These are phyloP conservation scores for Halictus rubicundus DNA, from an alignment of 1,140 invertebrate species.

Conservation along the genomic window DNA sequence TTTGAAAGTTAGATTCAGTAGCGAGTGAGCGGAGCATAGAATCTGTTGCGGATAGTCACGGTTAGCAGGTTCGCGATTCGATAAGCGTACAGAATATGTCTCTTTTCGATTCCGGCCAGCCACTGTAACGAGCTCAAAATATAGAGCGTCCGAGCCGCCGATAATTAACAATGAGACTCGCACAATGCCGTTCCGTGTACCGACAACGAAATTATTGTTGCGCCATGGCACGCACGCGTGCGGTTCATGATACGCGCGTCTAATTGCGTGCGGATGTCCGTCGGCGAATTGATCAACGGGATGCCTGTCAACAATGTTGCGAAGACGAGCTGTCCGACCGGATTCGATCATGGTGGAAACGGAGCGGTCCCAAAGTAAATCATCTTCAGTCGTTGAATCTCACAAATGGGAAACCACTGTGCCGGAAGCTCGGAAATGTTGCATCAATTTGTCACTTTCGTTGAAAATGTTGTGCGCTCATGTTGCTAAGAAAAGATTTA, in stretches of 20 bases:
- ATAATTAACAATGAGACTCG: slow-evolving; percentile 60
- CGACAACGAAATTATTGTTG: slow-evolving; percentile 55
- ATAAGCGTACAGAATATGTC: slow-evolving; percentile 37
- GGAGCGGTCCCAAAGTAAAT: no score
- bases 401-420: no score
- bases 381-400: no score
- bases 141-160: slow-evolving; percentile 37
- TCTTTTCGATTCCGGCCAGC: not conserved
- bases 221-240: not conserved
- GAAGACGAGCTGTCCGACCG: not conserved
- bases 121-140: slow-evolving; percentile 42
- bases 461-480: no score
- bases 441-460: no score
- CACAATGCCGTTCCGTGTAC: slow-evolving; percentile 39
- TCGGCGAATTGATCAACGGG: slow-evolving; percentile 18
- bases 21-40: not conserved
- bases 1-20: not conserved
- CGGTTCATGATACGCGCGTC: slow-evolving; percentile 6
- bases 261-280: slow-evolving; percentile 40
- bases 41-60: not conserved
- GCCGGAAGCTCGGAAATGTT: no score
- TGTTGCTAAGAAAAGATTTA: no score
- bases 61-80: slow-evolving; percentile 23
- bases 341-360: not conserved
- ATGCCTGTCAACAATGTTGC: not conserved